A percentile compares a stretch with the other conserved stretches of the same genome.
phyloP scores from a whole-genome alignment of 2,797 vertebrate species.

The Tauraco hartlaubi region DNA sequence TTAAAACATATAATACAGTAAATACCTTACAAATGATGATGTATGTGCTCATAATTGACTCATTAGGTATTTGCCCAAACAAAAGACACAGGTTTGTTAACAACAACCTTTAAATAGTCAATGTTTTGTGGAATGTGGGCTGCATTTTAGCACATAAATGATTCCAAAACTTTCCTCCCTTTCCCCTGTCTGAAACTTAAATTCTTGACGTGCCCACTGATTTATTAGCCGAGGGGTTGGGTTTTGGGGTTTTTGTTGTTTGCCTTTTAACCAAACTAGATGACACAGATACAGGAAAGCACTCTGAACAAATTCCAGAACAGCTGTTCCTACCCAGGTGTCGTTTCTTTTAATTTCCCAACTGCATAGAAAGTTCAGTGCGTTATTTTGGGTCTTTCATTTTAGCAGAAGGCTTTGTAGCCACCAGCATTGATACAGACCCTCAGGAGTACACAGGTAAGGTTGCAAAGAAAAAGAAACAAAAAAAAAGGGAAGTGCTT shows the following conservation, averaged over 20 bases:
- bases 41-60: constrained; percentile 19
- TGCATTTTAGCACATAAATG: background rate
- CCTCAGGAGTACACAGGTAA: background rate
- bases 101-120: background rate
- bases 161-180: background rate
- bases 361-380: background rate
- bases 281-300: background rate
- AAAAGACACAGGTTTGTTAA: background rate
- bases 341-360: background rate
- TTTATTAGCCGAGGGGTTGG: background rate
- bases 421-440: background rate
- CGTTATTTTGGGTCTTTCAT: background rate
- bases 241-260: background rate
- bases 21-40: constrained; percentile 37
- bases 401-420: background rate
- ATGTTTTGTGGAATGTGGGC: background rate
- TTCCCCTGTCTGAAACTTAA: background rate
- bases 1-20: background rate
- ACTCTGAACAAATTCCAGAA: background rate
- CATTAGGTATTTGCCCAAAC: constrained; percentile 45
- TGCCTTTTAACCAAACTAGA: background rate
- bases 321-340: background rate
- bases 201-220: background rate
- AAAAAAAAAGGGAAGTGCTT: background rate
- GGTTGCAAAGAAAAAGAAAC: background rate